phyloP scores from a whole-genome alignment of 2,888 invertebrate genomes.

The Axea sp. region DNA sequence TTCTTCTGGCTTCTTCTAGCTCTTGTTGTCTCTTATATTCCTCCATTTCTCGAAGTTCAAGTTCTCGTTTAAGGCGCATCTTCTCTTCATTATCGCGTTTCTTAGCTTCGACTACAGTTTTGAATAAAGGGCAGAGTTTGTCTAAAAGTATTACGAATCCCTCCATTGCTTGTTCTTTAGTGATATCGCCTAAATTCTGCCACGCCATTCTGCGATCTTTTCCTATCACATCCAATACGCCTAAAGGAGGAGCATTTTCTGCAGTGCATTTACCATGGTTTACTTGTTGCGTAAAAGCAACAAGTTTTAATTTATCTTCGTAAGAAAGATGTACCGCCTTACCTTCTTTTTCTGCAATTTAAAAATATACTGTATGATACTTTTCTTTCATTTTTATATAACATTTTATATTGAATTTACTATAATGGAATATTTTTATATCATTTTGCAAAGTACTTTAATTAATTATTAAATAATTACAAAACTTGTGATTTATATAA shows the following conservation, averaged over 20 bases:
- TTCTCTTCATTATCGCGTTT: conserved; percentile 92
- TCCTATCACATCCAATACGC: conserved; percentile 97
- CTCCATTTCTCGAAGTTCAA: conserved; percentile 81
- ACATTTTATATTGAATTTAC: too few species aligned
- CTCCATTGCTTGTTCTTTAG: conserved; percentile 92
- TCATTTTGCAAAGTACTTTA: too few species aligned
- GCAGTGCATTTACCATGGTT: conserved; percentile 89
- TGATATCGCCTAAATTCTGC: conserved; percentile 93
- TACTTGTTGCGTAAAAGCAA: conserved; percentile 96
- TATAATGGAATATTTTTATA: too few species aligned
- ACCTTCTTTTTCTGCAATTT: conserved; percentile 93
- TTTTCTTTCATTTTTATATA: too few species aligned
- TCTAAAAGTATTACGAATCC: conserved; percentile 95
- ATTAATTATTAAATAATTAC: too few species aligned
- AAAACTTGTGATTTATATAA: too few species aligned
- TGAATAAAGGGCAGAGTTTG: conserved; percentile 92
- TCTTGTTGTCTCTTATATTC: conserved; percentile 82
- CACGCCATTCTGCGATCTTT: conserved; percentile 95
- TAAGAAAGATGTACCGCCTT: conserved; percentile 97
- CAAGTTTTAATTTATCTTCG: conserved; percentile 93
- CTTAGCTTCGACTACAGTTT: conserved; percentile 94
- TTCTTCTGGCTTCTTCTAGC: conserved; percentile 77
- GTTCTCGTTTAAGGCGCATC: conserved; percentile 83
- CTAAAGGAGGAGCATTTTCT: conserved; percentile 88
- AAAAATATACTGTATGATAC: too few species aligned